Percentiles rank a stretch among this genome's conserved stretches.
Evolutionary conservation across 2,113 vertebrate genomes (phyloP).

Genomic region (Scomber scombrus): DNA sequence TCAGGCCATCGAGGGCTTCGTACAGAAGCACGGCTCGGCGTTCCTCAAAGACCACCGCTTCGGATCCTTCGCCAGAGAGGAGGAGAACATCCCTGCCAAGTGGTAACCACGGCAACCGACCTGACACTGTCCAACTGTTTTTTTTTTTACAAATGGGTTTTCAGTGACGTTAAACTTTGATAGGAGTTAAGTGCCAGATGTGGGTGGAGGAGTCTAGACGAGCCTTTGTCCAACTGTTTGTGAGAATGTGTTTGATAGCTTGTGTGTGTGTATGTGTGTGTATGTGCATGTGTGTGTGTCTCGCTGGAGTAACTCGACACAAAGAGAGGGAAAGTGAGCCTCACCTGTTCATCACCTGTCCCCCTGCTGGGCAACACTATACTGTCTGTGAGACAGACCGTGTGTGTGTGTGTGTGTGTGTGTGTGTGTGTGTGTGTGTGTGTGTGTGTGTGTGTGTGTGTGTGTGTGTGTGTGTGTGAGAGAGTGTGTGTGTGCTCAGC

Average conservation of each 20-base stretch:
- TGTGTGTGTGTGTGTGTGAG: neutral
- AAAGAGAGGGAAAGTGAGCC: constrained; percentile 80
- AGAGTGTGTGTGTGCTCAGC: neutral
- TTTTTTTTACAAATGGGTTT: neutral
- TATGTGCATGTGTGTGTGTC: constrained; percentile 47
- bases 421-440: constrained; percentile 60
- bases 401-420: constrained; percentile 37
- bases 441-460: constrained; percentile 7
- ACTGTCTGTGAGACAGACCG: constrained; percentile 54
- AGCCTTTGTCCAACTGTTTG: constrained; percentile 28
- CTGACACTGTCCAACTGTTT: neutral
- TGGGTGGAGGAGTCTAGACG: constrained; percentile 23
- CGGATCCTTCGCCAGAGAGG: constrained; percentile 90
- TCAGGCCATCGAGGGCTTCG: constrained; percentile 92
- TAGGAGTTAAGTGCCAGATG: neutral
- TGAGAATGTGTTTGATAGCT: constrained; percentile 16
- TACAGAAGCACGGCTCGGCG: constrained; percentile 88
- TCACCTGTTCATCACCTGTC: constrained; percentile 74
- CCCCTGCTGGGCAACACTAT: constrained; percentile 71
- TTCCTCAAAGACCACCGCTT: constrained; percentile 94
- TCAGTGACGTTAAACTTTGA: neutral
- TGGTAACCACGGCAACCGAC: constrained; percentile 84
- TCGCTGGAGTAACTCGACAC: constrained; percentile 80
- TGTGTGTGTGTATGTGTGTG: constrained; percentile 40
- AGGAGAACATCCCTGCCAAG: constrained; percentile 89